phyloP scores from a whole-genome alignment of 2,113 vertebrate genomes.

The Tinamus guttatus region DNA sequence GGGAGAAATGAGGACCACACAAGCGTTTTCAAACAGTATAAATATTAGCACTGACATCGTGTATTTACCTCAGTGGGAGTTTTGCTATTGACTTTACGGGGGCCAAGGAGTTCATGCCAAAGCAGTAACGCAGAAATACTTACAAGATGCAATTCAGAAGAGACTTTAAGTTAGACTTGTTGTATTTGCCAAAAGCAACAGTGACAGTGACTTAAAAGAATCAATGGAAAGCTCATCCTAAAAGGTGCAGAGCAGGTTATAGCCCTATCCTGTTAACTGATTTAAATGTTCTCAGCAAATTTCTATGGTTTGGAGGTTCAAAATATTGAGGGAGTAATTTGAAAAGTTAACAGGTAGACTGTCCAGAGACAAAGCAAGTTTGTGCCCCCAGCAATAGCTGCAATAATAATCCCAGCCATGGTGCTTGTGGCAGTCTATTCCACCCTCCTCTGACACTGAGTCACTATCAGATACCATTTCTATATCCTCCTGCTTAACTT shows the following conservation, averaged over 20 bases:
- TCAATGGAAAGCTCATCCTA: not conserved
- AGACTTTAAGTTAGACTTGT: not conserved
- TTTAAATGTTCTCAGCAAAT: not conserved
- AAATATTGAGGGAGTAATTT: not conserved
- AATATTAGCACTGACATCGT: not conserved
- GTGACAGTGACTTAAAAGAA: not conserved
- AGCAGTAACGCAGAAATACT: not conserved
- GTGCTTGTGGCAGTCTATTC: not conserved
- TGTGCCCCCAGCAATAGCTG: not conserved
- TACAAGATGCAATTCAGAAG: not conserved
- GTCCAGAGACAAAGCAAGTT: not conserved
- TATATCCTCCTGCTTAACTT: conserved; percentile 24
- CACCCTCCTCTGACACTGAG: not conserved
- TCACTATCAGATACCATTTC: conserved; percentile 10
- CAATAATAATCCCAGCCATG: not conserved
- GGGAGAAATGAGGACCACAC: not conserved
- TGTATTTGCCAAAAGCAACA: not conserved
- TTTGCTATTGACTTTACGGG: not conserved
- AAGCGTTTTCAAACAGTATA: not conserved
- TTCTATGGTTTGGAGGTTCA: not conserved
- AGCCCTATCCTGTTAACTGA: not conserved
- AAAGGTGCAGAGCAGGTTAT: not conserved
- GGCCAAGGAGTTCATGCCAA: not conserved
- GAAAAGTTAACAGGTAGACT: not conserved
- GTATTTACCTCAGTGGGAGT: not conserved